These are phyloP conservation scores for Hylaeus volcanicus DNA, from an alignment of 1,140 invertebrate species.

Conservation along the genomic window DNA sequence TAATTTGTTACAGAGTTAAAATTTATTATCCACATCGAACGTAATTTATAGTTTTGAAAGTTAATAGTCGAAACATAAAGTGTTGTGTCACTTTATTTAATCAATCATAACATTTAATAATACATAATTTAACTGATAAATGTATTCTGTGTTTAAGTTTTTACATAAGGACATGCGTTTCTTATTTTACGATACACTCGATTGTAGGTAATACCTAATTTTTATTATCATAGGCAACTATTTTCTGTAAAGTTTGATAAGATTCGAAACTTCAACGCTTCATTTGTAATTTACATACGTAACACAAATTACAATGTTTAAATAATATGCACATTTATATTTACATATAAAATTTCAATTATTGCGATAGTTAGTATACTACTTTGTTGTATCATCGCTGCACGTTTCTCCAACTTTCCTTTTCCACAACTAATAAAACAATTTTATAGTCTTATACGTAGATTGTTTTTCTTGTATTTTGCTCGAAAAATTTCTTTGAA, in stretches of 20 bases:
- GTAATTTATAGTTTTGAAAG: slow-evolving; percentile 24
- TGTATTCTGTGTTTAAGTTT: slow-evolving; percentile 76
- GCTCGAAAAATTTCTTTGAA: slow-evolving; percentile 22
- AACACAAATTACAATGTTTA: slow-evolving; percentile 64
- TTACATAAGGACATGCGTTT: slow-evolving; percentile 79
- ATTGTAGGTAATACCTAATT: slow-evolving; percentile 77
- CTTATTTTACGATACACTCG: slow-evolving; percentile 77
- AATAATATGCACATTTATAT: slow-evolving; percentile 60
- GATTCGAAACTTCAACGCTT: slow-evolving; percentile 77
- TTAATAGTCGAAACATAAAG: slow-evolving; percentile 67
- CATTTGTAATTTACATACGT: slow-evolving; percentile 78
- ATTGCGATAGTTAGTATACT: slow-evolving; percentile 53
- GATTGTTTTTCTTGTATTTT: slow-evolving; percentile 29
- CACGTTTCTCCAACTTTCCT: slow-evolving; percentile 17
- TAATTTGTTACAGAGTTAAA: neutral
- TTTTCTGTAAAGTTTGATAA: slow-evolving; percentile 79
- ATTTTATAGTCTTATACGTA: slow-evolving; percentile 39
- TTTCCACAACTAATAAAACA: slow-evolving; percentile 34
- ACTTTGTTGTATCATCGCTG: slow-evolving; percentile 46
- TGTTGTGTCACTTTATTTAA: slow-evolving; percentile 80
- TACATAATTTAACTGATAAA: slow-evolving; percentile 80
- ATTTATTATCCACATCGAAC: neutral
- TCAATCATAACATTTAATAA: slow-evolving; percentile 81
- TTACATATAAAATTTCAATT: slow-evolving; percentile 66
- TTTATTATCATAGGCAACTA: slow-evolving; percentile 79